Evolutionary conservation across 35 echinoderm and acorn worm species (phyloP).

Genomic region (Apostichopus japonicus): DNA sequence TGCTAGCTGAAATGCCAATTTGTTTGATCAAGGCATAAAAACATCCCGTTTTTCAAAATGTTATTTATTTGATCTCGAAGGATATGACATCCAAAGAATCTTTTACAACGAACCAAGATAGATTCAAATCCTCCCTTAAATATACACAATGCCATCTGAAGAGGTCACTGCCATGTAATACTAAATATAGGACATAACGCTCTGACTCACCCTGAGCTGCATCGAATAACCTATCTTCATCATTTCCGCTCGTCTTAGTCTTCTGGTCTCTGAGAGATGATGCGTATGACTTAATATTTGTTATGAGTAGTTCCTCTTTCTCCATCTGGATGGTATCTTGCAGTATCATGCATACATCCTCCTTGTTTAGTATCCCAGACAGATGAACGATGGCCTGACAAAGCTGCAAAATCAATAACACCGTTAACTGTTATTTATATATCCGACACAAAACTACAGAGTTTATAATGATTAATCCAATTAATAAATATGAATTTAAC

Average conservation of each 20-base stretch:
- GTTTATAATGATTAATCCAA: not conserved
- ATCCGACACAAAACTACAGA: too few relatives aligned
- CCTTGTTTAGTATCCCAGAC: constrained; percentile 28
- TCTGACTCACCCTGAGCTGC: constrained; percentile 6
- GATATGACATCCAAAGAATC: too few relatives aligned
- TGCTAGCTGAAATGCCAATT: too few relatives aligned
- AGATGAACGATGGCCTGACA: constrained; percentile 75
- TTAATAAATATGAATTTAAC: not conserved
- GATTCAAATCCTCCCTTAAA: too few relatives aligned
- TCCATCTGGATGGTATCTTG: constrained; percentile 17
- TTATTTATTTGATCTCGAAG: too few relatives aligned
- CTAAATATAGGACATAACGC: not conserved
- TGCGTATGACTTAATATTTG: constrained; percentile 52
- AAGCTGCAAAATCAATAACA: constrained; percentile 52
- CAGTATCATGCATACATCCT: constrained; percentile 59
- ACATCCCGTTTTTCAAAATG: too few relatives aligned
- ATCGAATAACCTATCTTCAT: constrained; percentile 18
- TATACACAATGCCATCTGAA: too few relatives aligned
- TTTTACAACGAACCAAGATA: too few relatives aligned
- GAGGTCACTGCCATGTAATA: too few relatives aligned
- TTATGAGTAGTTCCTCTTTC: constrained; percentile 43
- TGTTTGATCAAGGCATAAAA: too few relatives aligned
- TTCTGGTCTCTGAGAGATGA: not conserved
- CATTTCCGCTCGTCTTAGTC: not conserved
- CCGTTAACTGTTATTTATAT: not conserved